Percentiles rank a stretch among this genome's conserved stretches.
These are phyloP conservation scores for Anas bernieri DNA, from an alignment of 2,797 vertebrate species.

Conservation along the genomic window DNA sequence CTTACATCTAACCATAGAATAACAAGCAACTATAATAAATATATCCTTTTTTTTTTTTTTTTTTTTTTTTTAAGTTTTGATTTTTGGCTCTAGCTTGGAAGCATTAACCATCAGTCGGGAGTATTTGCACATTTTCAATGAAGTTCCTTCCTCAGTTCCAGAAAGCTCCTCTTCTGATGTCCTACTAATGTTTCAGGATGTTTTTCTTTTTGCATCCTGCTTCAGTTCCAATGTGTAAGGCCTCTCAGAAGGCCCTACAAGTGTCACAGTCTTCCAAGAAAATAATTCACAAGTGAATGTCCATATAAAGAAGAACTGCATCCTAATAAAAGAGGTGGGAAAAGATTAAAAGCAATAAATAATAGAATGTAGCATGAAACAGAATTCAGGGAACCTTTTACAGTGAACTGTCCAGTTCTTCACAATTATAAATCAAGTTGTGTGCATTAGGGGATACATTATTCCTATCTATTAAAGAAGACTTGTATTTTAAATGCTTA, in stretches of 20 bases:
- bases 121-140: not conserved
- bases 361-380: not conserved
- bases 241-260: not conserved
- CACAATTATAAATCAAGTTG: not conserved
- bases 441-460: not conserved
- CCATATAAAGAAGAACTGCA: not conserved
- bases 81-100: not conserved
- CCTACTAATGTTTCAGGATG: conserved; percentile 8
- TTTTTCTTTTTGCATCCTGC: conserved; percentile 29
- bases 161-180: not conserved
- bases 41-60: not conserved
- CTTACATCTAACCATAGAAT: not conserved
- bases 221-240: not conserved
- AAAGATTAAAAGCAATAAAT: not conserved
- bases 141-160: conserved; percentile 22
- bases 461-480: not conserved
- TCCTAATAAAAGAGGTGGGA: not conserved
- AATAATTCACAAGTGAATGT: not conserved
- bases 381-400: not conserved
- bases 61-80: too few species aligned
- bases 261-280: not conserved
- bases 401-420: not conserved
- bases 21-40: not conserved
- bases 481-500: not conserved
- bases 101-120: not conserved